Conservation (phyloP, 1,140 invertebrate genomes). For the Leptinotarsa lineolata region DNA sequence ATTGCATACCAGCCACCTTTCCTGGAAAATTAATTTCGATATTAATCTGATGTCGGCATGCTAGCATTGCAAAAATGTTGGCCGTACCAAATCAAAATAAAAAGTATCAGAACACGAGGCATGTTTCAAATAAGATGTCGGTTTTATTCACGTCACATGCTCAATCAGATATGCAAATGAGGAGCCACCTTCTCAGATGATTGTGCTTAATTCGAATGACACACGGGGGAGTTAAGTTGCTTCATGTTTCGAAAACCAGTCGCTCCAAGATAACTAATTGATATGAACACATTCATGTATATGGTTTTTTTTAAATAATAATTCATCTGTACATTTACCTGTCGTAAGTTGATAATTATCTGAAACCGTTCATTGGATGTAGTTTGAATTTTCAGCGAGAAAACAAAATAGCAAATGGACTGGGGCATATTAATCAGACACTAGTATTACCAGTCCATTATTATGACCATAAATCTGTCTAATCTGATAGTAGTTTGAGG, state of each 20-base stretch:
- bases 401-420: no score
- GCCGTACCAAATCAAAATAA: neutral
- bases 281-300: neutral
- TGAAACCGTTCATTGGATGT: no score
- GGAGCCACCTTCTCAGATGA: neutral
- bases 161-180: constrained; percentile 3
- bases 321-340: no score
- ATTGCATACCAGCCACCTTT: neutral
- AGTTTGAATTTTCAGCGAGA: no score
- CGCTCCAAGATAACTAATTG: neutral
- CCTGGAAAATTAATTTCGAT: neutral
- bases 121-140: constrained; percentile 6
- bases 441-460: no score
- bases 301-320: no score
- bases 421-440: no score
- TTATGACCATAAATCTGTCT: no score
- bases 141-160: neutral
- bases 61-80: neutral
- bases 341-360: no score
- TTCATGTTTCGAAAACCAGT: neutral
- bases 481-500: no score
- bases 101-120: neutral
- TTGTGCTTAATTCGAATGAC: neutral
- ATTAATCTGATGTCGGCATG: neutral
- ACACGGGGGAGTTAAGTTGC: neutral